Conservation (phyloP, 2,113 vertebrate genomes). For the Leptobrachium leishanense region DNA sequence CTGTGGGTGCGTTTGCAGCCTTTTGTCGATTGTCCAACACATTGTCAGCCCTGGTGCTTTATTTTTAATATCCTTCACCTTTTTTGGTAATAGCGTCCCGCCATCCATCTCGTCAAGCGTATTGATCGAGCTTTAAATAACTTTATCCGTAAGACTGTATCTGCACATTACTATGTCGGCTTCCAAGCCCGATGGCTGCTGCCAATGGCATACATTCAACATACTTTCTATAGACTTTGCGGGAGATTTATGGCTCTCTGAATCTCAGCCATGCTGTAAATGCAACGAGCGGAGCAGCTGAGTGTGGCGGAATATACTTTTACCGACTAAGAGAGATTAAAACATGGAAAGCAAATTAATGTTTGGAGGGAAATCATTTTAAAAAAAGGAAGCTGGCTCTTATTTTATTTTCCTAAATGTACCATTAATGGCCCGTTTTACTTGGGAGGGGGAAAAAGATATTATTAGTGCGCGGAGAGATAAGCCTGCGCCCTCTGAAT, state of each 20-base stretch:
- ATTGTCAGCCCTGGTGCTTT: neutral
- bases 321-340: neutral
- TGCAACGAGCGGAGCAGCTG: neutral
- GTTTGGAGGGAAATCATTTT: neutral
- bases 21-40: too few relatives aligned
- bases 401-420: neutral
- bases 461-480: too few relatives aligned
- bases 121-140: neutral
- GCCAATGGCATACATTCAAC: neutral
- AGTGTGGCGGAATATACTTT: neutral
- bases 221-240: neutral
- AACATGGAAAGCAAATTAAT: neutral
- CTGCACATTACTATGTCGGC: conserved; percentile 5
- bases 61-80: neutral
- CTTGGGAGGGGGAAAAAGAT: neutral
- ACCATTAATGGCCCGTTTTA: neutral
- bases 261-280: neutral
- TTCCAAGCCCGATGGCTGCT: neutral
- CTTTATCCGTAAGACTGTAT: neutral
- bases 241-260: neutral
- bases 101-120: neutral
- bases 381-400: neutral
- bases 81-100: neutral
- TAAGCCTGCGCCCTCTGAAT: too few relatives aligned
- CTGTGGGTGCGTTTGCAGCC: too few relatives aligned